phyloP scores from a whole-genome alignment of 2,113 vertebrate genomes.

The Nematolebias whitei region DNA sequence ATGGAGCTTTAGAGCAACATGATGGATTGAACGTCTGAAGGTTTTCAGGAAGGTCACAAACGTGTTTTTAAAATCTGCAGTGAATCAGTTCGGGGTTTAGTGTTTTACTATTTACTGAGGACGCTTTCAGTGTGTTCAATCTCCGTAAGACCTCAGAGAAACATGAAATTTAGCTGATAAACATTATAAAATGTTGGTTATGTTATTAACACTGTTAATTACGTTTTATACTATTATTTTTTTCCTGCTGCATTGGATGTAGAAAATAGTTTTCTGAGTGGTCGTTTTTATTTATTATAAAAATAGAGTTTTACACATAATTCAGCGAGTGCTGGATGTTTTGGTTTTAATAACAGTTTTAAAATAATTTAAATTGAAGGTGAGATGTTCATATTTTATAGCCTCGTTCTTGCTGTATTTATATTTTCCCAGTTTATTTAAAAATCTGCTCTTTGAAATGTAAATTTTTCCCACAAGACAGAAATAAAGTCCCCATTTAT shows the following conservation, averaged over 20 bases:
- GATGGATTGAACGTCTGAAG: too few species aligned
- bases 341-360: neutral
- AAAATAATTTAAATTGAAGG: neutral
- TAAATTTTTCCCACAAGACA: neutral
- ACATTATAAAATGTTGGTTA: neutral
- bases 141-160: too few species aligned
- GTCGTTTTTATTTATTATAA: neutral
- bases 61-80: too few species aligned
- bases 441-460: neutral
- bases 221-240: neutral
- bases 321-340: neutral
- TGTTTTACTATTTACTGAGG: too few species aligned
- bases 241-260: neutral
- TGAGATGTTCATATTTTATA: neutral
- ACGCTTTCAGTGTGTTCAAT: too few species aligned
- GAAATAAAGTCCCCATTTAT: neutral
- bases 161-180: neutral
- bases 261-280: neutral
- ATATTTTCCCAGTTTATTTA: neutral
- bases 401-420: neutral
- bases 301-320: neutral
- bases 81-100: too few species aligned
- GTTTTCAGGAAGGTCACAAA: too few species aligned
- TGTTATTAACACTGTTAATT: neutral
- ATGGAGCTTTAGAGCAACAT: too few species aligned